Percentiles rank a stretch among this genome's conserved stretches.
phyloP scores from a whole-genome alignment of 2,797 vertebrate genomes.

The Lithobates sylvaticus region DNA sequence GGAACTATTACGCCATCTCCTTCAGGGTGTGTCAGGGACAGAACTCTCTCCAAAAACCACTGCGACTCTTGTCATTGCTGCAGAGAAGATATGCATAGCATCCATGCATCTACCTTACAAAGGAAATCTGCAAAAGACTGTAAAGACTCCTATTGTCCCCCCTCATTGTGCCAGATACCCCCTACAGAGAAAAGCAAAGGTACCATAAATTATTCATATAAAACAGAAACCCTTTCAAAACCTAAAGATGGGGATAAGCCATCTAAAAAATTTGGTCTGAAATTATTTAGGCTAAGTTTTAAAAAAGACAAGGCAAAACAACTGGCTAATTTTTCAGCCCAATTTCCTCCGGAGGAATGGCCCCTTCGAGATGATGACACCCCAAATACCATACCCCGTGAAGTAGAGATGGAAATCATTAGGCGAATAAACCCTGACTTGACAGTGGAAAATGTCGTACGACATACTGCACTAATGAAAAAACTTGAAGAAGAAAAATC shows the following conservation, averaged over 20 bases:
- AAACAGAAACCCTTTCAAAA: slow-evolving; percentile 92
- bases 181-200: slow-evolving; percentile 93
- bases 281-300: slow-evolving; percentile 96
- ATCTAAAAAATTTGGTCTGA: slow-evolving; percentile 94
- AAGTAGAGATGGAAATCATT: slow-evolving; percentile 98
- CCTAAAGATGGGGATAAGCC: slow-evolving; percentile 89
- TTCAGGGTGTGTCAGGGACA: slow-evolving; percentile 90
- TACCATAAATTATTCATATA: slow-evolving; percentile 92
- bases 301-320: slow-evolving; percentile 98
- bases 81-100: slow-evolving; percentile 89
- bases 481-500: slow-evolving; percentile 96
- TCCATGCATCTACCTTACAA: slow-evolving; percentile 92
- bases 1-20: slow-evolving; percentile 94
- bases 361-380: slow-evolving; percentile 93
- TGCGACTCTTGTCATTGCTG: slow-evolving; percentile 92
- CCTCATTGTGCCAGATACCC: slow-evolving; percentile 85
- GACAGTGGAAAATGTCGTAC: slow-evolving; percentile 95
- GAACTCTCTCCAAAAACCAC: slow-evolving; percentile 92
- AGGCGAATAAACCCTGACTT: slow-evolving; percentile 97
- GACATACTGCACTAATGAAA: slow-evolving; percentile 98
- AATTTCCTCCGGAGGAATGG: slow-evolving; percentile 98
- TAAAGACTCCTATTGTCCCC: slow-evolving; percentile 83
- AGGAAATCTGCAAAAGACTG: slow-evolving; percentile 91
- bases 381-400: slow-evolving; percentile 89
- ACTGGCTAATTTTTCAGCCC: slow-evolving; percentile 94